phyloP scores from a whole-genome alignment of 2,888 invertebrate species.

The Caenorhabditis sulstoni region DNA sequence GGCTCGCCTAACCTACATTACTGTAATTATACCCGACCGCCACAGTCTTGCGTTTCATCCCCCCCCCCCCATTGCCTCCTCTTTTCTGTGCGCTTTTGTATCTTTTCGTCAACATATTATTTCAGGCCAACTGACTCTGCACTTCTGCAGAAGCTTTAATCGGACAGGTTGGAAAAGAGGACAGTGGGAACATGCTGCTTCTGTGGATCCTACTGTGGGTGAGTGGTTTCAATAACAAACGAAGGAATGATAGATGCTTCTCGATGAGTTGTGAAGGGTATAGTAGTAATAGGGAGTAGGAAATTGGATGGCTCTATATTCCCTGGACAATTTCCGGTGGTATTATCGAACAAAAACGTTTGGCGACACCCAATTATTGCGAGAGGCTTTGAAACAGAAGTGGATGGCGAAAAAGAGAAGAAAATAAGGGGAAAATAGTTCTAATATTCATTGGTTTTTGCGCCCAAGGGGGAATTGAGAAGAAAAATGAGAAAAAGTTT shows the following conservation, averaged over 20 bases:
- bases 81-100: constrained; percentile 22
- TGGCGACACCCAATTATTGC: too few relatives aligned
- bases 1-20: constrained; percentile 63
- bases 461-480: background rate
- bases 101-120: background rate
- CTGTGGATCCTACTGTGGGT: constrained; percentile 32
- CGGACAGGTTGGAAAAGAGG: background rate
- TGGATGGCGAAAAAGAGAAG: background rate
- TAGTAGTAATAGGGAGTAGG: background rate
- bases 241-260: constrained; percentile 16
- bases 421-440: background rate
- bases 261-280: constrained; percentile 1
- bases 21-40: constrained; percentile 50
- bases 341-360: too few relatives aligned
- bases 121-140: too few relatives aligned
- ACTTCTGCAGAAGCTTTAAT: too few relatives aligned
- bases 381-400: too few relatives aligned
- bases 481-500: constrained; percentile 1
- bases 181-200: constrained; percentile 5
- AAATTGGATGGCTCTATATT: too few relatives aligned
- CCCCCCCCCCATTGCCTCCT: too few relatives aligned
- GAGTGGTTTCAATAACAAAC: constrained; percentile 10
- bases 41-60: background rate
- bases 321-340: too few relatives aligned
- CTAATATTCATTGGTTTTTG: constrained; percentile 20